phyloP scores from a whole-genome alignment of 1,140 invertebrate species.

The Ceratitis capitata region DNA sequence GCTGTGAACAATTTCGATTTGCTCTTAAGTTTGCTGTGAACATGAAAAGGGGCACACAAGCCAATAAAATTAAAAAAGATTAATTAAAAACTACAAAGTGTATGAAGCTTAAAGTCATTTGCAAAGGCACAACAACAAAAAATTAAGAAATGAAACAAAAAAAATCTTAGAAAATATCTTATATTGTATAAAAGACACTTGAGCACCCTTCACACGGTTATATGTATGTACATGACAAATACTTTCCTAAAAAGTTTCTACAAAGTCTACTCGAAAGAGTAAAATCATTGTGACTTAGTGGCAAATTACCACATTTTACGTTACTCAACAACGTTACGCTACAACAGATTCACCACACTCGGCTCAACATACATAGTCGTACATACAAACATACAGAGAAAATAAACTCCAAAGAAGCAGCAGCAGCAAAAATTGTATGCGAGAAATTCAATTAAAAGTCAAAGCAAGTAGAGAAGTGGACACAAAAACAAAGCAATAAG shows the following conservation, averaged over 20 bases:
- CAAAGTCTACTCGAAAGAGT: not conserved
- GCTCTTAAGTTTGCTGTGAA: not conserved
- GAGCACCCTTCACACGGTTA: not conserved
- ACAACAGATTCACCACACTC: not conserved
- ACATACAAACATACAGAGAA: not conserved
- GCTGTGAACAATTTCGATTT: not conserved
- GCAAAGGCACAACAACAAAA: not conserved
- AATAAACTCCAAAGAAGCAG: not conserved
- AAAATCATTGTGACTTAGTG: not conserved
- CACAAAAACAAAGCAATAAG: not conserved
- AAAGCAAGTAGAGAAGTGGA: slow-evolving; percentile 1
- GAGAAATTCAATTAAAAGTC: slow-evolving; percentile 32
- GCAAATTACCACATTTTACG: not conserved
- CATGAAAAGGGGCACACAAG: not conserved
- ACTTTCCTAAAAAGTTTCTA: not conserved
- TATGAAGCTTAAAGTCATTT: not conserved
- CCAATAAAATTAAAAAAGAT: not conserved
- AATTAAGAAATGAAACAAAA: too few relatives aligned
- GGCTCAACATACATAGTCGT: not conserved
- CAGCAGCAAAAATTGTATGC: not conserved
- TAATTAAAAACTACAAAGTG: not conserved
- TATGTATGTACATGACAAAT: not conserved
- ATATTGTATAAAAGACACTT: not conserved
- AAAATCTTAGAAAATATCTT: not conserved
- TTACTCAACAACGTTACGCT: not conserved